Base-by-base conservation (phyloP, 2,888 invertebrate genomes). In the Ormyrus labotus region DNA sequence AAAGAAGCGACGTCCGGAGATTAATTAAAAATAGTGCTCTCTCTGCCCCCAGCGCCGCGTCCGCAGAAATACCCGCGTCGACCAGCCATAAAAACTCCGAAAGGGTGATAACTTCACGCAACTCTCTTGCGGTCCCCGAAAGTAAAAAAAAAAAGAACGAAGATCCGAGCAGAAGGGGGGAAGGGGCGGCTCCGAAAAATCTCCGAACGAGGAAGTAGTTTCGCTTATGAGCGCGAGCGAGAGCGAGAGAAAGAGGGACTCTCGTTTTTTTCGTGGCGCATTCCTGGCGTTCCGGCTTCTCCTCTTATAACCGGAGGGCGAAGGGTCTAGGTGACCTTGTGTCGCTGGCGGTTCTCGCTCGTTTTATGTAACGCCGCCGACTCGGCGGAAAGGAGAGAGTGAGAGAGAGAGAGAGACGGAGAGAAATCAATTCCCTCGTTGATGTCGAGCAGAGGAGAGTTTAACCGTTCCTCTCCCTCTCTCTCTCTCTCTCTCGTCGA, bases 121-220 rank as follows among this genome's bases (percentile, higher is more conserved):
- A 64, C 53, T 51, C 65, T 50, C 65, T 50, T 9, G 11, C 51
- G 48, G 47, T 61, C 8, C 19, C 48, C 19, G 34, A 19, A 1
- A 19, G 19, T 19, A 19, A 19, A 19, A 19, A 19, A 13, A 19
- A 19, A 19, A 19, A 2, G 19, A 19, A 19, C 19, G 19, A 19
- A 19, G 19, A 19, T 19, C 19, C 19, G 19, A 19, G 19, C 19
- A 19, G 19, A 19, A 19, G 19, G 19, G 19, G 19, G 19, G 19
- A 60, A 51, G 55, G 45, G 51, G 57, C 45, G 48, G 48, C 61
- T 34, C 71, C 71, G 65, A 78, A 78, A 77, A 71, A 67, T 69
- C 72, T 65, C 77, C 67, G 69, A 64, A 87, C 84, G 85, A 87
- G 88, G 87, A 88, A 88, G 88, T 87, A 84, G 85, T 84, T 78